A percentile compares a stretch with the other conserved stretches of the same genome.
Conservation (phyloP, 1,140 invertebrate genomes). For the Trichonephila clavipes region DNA sequence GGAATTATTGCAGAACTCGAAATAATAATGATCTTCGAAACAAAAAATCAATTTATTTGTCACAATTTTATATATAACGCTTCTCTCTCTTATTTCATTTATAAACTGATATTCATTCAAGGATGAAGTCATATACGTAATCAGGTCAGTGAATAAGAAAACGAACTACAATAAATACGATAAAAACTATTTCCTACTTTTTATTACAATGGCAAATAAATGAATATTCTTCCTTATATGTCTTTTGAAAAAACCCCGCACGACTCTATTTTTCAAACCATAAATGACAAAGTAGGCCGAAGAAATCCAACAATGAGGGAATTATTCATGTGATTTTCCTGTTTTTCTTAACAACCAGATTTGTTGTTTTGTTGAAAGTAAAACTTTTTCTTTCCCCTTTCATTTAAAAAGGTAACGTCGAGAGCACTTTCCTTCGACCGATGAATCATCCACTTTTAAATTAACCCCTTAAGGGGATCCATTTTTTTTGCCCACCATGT, state of each 20-base stretch:
- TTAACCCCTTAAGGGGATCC: too few relatives aligned
- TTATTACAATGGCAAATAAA: not conserved
- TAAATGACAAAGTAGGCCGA: not conserved
- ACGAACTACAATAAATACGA: not conserved
- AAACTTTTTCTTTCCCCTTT: too few relatives aligned
- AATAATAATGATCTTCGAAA: not conserved
- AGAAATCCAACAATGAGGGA: not conserved
- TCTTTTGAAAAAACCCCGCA: not conserved
- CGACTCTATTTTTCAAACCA: not conserved
- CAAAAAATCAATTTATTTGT: not conserved
- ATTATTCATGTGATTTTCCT: not conserved
- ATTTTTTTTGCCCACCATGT: too few relatives aligned
- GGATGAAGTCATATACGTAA: not conserved
- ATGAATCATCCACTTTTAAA: too few relatives aligned
- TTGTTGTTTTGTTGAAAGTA: too few relatives aligned
- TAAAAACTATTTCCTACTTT: not conserved
- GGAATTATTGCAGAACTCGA: not conserved
- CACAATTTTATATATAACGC: not conserved
- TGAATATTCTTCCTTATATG: not conserved
- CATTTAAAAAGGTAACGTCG: too few relatives aligned
- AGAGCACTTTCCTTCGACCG: too few relatives aligned
- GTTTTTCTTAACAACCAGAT: not conserved
- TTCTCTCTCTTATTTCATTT: not conserved
- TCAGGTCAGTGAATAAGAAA: not conserved
- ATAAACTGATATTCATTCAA: not conserved